A percentile compares a stretch with the other conserved stretches of the same genome.
Evolutionary conservation across 2,113 vertebrate genomes (phyloP).

Genomic region (Silurus glanis): DNA sequence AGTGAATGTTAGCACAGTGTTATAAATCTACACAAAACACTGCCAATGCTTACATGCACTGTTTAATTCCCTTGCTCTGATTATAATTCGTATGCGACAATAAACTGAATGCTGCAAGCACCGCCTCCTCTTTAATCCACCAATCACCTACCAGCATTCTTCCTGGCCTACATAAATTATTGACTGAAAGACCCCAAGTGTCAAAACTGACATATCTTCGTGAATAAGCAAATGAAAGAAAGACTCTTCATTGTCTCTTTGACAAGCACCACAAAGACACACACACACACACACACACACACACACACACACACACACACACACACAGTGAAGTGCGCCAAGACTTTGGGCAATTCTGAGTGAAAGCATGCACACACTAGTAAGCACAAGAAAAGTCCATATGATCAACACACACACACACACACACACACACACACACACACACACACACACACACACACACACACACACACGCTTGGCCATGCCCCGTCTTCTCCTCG

Average conservation of each 20-base stretch:
- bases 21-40: neutral
- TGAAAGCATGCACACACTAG: slow-evolving; percentile 56
- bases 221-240: slow-evolving; percentile 68
- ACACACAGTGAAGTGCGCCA: slow-evolving; percentile 14
- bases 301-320: slow-evolving; percentile 38
- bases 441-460: slow-evolving; percentile 36
- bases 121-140: slow-evolving; percentile 51
- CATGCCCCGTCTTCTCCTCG: slow-evolving; percentile 66
- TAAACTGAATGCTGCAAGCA: neutral
- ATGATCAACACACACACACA: slow-evolving; percentile 33
- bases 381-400: neutral
- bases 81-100: neutral
- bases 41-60: neutral
- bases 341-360: slow-evolving; percentile 12
- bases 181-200: slow-evolving; percentile 70
- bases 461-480: slow-evolving; percentile 33
- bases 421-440: slow-evolving; percentile 33
- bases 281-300: slow-evolving; percentile 41
- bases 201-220: slow-evolving; percentile 71
- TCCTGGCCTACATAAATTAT: slow-evolving; percentile 69
- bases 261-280: slow-evolving; percentile 56
- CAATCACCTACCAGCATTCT: slow-evolving; percentile 65
- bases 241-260: slow-evolving; percentile 63
- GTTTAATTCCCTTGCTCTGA: neutral
- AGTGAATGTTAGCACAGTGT: neutral